A percentile compares a stretch with the other conserved stretches of the same genome.
These are phyloP conservation scores for Drosophila littoralis DNA, from an alignment of 1,140 invertebrate genomes.

Conservation along the genomic window DNA sequence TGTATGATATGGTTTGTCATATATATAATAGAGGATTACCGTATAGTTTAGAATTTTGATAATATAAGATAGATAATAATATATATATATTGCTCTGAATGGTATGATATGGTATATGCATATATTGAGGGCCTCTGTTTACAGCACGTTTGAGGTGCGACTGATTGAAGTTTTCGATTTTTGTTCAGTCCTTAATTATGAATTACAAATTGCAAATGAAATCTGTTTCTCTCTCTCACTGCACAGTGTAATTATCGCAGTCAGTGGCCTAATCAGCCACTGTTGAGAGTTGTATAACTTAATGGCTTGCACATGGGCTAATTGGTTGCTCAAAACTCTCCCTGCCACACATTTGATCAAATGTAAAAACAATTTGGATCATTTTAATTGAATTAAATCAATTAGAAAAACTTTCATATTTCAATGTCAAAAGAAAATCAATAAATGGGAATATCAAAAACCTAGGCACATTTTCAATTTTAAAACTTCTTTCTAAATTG, in stretches of 20 bases:
- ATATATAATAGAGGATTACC: no score
- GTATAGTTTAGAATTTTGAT: no score
- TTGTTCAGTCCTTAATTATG: conserved; percentile 2
- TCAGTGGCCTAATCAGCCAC: conserved; percentile 44
- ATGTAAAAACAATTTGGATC: neutral
- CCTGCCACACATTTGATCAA: neutral
- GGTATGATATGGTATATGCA: neutral
- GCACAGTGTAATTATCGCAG: conserved; percentile 56
- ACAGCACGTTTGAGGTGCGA: conserved; percentile 2
- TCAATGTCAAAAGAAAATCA: neutral
- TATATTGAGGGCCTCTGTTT: neutral
- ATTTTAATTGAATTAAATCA: neutral
- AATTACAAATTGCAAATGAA: conserved; percentile 10
- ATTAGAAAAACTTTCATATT: conserved; percentile 1
- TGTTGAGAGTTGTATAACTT: conserved; percentile 52
- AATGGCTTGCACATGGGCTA: neutral
- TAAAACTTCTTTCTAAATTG: no score
- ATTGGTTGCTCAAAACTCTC: conserved; percentile 2
- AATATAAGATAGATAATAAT: no score
- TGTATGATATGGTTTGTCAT: no score
- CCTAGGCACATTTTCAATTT: no score
- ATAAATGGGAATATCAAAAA: neutral
- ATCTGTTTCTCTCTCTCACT: neutral
- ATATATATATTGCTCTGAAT: neutral
- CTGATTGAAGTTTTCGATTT: neutral